Evolutionary conservation across 2,113 vertebrate species (phyloP), one percentile per base, ranked within the genome.

Genomic region (Pachypanchax playfairii): DNA sequence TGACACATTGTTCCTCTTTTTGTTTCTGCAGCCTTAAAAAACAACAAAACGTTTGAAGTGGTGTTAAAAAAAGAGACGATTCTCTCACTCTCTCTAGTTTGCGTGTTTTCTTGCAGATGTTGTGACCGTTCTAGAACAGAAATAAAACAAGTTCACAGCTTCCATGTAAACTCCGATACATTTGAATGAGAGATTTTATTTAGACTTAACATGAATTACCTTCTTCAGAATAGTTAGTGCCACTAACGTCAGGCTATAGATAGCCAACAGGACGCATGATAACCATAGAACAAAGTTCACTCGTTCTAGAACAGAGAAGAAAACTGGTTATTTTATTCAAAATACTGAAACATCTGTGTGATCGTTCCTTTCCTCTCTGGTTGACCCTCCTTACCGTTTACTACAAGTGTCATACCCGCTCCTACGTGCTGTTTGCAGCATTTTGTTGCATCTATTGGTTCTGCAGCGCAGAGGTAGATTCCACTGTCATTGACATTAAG

Each of bases 391-490:
- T 83, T 73, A 91, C 90, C 84, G 29, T 1, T 76, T 25, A 90
- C 84, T 3, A 74, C 54, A 17, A 91, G 84, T 25, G 57, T 62
- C 0, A 82, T 87, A 2, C 87, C 88, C 1, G 5, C 1, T 3
- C 70, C 87, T 1, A 90, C 82, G 17, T 59, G 4, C 13, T 75
- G 82, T 11, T 4, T 5, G 6, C 54, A 50, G 0, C 2, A 8
- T 12, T 1, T 2, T 1, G 4, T 4, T 2, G 0, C 0, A 11
- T 8, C 22, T 1, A 0, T 1, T 0, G 18, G 1, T 6, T n/a
- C 21, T n/a, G 39, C 63, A 7, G 79, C 88, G 73, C 90, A 91
- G 75, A 80, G 12, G 70, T 91, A 91, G 42, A 88, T 70, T 41
- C 88, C 90, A 3, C 84, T 90, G 77, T 91, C 90, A 0, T 73